Evolutionary conservation across 2,113 vertebrate species (phyloP), one percentile per base, ranked within the genome.

Genomic region (Spea multiplicata): DNA sequence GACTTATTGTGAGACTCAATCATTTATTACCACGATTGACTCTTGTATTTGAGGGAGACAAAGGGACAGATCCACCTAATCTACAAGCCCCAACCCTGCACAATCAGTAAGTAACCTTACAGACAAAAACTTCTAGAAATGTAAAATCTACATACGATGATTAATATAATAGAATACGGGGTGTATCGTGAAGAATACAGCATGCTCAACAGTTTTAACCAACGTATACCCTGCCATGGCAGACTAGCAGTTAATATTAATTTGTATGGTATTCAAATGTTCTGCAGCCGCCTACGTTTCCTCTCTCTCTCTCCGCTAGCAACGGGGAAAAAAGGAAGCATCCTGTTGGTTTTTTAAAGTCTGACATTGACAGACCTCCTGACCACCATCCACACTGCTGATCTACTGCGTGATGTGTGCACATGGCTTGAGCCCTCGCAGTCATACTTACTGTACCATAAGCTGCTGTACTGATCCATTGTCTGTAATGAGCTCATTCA

Each of bases 401-500:
- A 46, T n/a, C 9, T 8, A 53, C 3, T 16, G 53, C 46, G 30
- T 46, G 30, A 30, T 66, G 45, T 30, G 3, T 53, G 64, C 74
- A 66, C 44, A 76, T 30, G 49, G 6, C 6, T 49, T 44, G 5
- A 5, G 16, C n/a, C 65, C 50, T 30, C 48, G 14, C 49, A 14
- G 52, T 48, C 83, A 84, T 86, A 80, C 92, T 96, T 93, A 97
- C 95, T 94, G 93, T 88, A 98, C 96, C 87, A 93, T 90, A 86
- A 99, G 93, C 77, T 97, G 96, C 89, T 95, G 95, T 61, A 94
- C 88, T 55, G 95, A 94, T 88, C 96, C 96, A 72, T 95, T 97
- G 81, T 97, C 96, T 84, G 96, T 96, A 88, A 99, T 98, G 88
- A 99, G 88, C 86, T 99, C 97, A 82, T 97, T 98, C 87, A 98